These are phyloP conservation scores for Aphaenogaster rudis DNA, from an alignment of 1,140 invertebrate species.

Conservation along the genomic window DNA sequence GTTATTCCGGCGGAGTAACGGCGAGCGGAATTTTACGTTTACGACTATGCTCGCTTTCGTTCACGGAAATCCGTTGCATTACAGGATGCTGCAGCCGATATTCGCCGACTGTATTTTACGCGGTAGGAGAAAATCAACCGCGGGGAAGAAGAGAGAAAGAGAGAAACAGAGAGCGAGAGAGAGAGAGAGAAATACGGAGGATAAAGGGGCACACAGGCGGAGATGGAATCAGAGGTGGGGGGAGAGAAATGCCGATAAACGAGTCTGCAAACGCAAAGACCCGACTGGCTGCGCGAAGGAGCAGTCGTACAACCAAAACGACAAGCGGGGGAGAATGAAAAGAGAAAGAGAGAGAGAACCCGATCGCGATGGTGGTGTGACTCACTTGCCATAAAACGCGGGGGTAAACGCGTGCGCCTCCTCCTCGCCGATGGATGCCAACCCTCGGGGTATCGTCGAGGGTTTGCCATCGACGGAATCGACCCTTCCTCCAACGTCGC, in stretches of 20 bases:
- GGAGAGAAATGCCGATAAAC: slow-evolving; percentile 51
- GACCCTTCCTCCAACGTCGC: neutral
- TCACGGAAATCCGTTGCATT: slow-evolving; percentile 51
- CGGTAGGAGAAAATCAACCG: slow-evolving; percentile 25
- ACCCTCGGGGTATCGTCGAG: slow-evolving; percentile 62
- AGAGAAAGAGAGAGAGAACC: neutral
- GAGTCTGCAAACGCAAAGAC: slow-evolving; percentile 52
- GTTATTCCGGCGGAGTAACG: slow-evolving; percentile 1
- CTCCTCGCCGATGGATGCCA: neutral
- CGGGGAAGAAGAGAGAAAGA: slow-evolving; percentile 5
- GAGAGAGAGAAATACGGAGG: neutral
- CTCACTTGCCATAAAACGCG: slow-evolving; percentile 77
- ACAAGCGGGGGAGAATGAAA: neutral
- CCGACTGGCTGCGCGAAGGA: slow-evolving; percentile 25
- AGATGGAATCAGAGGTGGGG: neutral
- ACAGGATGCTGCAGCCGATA: neutral
- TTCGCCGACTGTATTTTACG: slow-evolving; percentile 42
- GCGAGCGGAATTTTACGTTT: slow-evolving; percentile 43
- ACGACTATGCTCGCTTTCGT: slow-evolving; percentile 26
- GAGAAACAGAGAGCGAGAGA: neutral
- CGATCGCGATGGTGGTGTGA: slow-evolving; percentile 58
- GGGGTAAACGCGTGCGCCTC: slow-evolving; percentile 6
- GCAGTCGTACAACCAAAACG: slow-evolving; percentile 63
- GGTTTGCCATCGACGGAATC: slow-evolving; percentile 51
- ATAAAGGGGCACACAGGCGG: neutral